Evolutionary conservation across 2,113 vertebrate genomes (phyloP), one percentile per base, ranked within the genome.

Genomic region (Bolborhynchus lineola): DNA sequence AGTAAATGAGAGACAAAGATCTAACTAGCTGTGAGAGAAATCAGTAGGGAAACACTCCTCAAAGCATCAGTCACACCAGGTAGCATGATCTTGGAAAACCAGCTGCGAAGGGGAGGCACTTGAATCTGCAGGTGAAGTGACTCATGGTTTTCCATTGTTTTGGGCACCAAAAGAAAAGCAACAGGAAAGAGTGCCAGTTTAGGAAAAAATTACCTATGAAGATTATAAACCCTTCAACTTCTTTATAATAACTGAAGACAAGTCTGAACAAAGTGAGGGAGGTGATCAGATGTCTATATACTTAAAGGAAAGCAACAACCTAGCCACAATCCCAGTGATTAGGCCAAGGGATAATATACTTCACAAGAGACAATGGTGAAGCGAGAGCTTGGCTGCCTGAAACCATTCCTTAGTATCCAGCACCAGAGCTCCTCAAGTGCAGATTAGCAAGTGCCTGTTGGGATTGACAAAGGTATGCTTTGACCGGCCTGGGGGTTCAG

Each of bases 391-490:
- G 26, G 26, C 63, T 63, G 41, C 35, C 26, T 4, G 31, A 20
- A 55, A n/a, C 9, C 6, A 3, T 31, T 47, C 15, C 37, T 5
- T 19, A 10, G n/a, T 49, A 31, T 63, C 23, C 25, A 69, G 53
- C 41, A 33, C 26, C 16, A 8, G 25, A 53, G 41, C 29, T 69
- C 41, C 21, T 13, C 6, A 5, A 57, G 62, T 55, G 12, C 7
- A 2, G 24, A 6, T 8, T 5, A n/a, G 10, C 3, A 24, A 16
- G 23, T 0, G 0, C 21, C 25, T 31, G 29, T 3, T 21, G 6
- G 76, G 33, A 7, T 2, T 31, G 64, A 5, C 16, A 20, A 5
- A 41, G 29, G 21, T 13, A 6, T 35, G 29, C 10, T 57, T n/a
- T n/a, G 50, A 11, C 18, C 0, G 1, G 41, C 12, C 42, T 11